Percentiles rank a stretch among this genome's conserved stretches.
phyloP scores from a whole-genome alignment of 2,888 invertebrate species.

The Tyria jacobaeae region DNA sequence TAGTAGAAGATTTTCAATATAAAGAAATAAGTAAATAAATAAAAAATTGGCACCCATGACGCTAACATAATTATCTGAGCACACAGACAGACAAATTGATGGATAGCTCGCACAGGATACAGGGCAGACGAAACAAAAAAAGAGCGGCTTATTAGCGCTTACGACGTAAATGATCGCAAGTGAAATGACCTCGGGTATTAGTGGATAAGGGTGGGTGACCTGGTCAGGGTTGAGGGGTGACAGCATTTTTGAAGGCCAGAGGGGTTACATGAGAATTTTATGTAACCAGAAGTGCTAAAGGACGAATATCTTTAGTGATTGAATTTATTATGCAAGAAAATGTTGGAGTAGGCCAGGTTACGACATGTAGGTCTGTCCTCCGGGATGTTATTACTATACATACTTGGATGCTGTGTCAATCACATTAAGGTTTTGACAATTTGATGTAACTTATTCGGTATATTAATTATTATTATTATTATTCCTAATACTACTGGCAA shows the following conservation, averaged over 20 bases:
- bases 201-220: constrained; percentile 68
- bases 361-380: background rate
- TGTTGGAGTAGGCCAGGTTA: too few species aligned
- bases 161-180: constrained; percentile 61
- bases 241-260: background rate
- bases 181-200: constrained; percentile 69
- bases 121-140: constrained; percentile 70
- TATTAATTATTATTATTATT: too few species aligned
- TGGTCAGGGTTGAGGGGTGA: constrained; percentile 26
- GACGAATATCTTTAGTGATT: background rate
- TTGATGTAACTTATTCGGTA: too few species aligned
- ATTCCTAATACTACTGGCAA: too few species aligned
- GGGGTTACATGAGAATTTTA: background rate
- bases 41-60: constrained; percentile 16
- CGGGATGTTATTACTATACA: background rate
- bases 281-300: background rate
- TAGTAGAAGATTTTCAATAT: too few species aligned
- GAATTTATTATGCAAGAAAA: too few species aligned
- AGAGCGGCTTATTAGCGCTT: constrained; percentile 54
- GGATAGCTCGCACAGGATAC: constrained; percentile 72
- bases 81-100: constrained; percentile 61
- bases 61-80: constrained; percentile 23
- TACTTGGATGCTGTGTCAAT: too few species aligned
- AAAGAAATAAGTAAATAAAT: too few species aligned
- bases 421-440: too few species aligned